Evolutionary conservation across 23 tunicate genomes (phyloP).

Genomic region (Phallusia fumigata): DNA sequence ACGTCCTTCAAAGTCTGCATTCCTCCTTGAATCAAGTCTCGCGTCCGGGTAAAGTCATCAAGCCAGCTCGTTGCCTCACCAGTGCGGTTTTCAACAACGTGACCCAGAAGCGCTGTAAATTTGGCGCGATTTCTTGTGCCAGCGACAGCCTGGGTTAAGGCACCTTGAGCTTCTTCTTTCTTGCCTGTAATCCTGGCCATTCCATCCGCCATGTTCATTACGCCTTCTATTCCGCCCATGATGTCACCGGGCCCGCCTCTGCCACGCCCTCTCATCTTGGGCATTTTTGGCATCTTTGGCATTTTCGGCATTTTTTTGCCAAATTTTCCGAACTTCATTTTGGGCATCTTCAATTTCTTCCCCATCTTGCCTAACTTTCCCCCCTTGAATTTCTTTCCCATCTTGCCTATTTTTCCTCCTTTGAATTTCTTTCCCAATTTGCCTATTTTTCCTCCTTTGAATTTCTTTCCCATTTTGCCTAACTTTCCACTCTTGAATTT

Average conservation of each 20-base stretch:
- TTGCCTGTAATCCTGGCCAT: constrained; percentile 69
- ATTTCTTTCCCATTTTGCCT: not conserved
- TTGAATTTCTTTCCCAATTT: constrained; percentile 22
- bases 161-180: constrained; percentile 39
- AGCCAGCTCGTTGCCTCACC: not conserved
- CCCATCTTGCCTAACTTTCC: constrained; percentile 21
- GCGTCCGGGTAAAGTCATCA: not conserved
- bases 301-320: constrained; percentile 35
- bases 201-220: constrained; percentile 63
- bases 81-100: constrained; percentile 32
- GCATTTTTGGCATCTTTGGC: constrained; percentile 27
- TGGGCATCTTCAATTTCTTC: constrained; percentile 19
- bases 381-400: constrained; percentile 20
- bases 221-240: constrained; percentile 58
- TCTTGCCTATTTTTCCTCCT: constrained; percentile 5
- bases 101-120: constrained; percentile 39
- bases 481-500: not conserved
- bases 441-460: constrained; percentile 10
- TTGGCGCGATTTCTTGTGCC: constrained; percentile 74
- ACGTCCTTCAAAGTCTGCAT: constrained; percentile 40
- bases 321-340: constrained; percentile 21
- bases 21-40: constrained; percentile 33
- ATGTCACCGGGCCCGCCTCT: constrained; percentile 40
- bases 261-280: constrained; percentile 30
- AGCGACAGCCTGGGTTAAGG: constrained; percentile 30